A percentile compares a stretch with the other conserved stretches of the same genome.
Conservation (phyloP, 2,888 invertebrate genomes). For the Sarcophaga variegata region DNA sequence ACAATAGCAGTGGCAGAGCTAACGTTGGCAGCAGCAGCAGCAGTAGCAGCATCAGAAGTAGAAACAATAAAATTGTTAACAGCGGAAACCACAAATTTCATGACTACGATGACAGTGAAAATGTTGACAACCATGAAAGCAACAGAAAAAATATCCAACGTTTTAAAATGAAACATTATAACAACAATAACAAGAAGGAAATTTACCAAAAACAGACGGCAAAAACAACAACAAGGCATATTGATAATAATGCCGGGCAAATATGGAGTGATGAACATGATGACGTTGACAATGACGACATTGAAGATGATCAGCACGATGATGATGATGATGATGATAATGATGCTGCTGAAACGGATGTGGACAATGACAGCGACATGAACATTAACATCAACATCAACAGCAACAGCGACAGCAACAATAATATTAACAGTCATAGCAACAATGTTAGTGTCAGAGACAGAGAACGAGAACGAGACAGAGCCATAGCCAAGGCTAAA, state of each 20-base stretch:
- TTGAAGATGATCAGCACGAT: not conserved
- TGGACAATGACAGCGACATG: slow-evolving; percentile 50
- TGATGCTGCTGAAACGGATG: slow-evolving; percentile 23
- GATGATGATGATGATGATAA: slow-evolving; percentile 35
- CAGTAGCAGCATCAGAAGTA: slow-evolving; percentile 9
- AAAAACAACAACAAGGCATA: slow-evolving; percentile 29
- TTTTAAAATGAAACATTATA: slow-evolving; percentile 36
- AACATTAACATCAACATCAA: slow-evolving; percentile 50
- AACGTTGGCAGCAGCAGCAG: not conserved
- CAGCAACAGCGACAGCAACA: slow-evolving; percentile 12
- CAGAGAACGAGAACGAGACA: too few relatives aligned
- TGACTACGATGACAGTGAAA: slow-evolving; percentile 58
- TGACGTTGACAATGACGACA: not conserved
- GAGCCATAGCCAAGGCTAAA: not conserved
- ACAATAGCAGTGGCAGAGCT: not conserved
- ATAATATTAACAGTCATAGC: too few relatives aligned
- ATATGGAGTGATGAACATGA: slow-evolving; percentile 1
- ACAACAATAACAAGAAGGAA: slow-evolving; percentile 58
- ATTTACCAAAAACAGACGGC: slow-evolving; percentile 40
- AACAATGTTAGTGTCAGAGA: too few relatives aligned
- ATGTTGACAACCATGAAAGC: slow-evolving; percentile 42
- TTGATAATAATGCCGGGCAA: slow-evolving; percentile 31
- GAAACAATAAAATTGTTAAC: not conserved
- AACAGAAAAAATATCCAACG: slow-evolving; percentile 31
- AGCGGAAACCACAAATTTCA: slow-evolving; percentile 32